A percentile compares a stretch with the other conserved stretches of the same genome.
Conservation (phyloP, 1,140 invertebrate species). For the Brachionus paranguensis region DNA sequence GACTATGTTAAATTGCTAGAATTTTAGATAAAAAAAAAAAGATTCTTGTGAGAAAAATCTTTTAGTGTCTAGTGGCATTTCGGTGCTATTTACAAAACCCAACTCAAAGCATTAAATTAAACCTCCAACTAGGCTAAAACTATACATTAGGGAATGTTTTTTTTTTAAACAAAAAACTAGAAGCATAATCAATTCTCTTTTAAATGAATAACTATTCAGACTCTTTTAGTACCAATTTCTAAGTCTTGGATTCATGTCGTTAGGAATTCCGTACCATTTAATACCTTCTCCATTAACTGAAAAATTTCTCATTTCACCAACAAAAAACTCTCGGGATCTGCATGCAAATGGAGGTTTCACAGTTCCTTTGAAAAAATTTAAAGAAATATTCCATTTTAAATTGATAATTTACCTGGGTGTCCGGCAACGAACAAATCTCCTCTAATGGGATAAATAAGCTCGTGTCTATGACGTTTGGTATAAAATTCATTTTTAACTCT, state of each 20-base stretch:
- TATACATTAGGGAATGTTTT: not conserved
- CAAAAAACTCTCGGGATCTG: conserved; percentile 19
- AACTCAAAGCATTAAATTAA: not conserved
- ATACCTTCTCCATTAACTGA: conserved; percentile 22
- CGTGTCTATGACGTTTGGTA: not conserved
- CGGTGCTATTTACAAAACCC: not conserved
- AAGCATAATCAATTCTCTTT: not conserved
- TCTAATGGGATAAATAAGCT: conserved; percentile 20
- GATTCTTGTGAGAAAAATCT: not conserved
- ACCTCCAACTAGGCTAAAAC: not conserved
- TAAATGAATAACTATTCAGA: not conserved
- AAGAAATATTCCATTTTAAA: not conserved
- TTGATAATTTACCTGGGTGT: not conserved
- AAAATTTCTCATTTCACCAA: conserved; percentile 38
- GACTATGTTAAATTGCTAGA: not conserved
- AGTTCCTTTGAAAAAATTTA: not conserved
- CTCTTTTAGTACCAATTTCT: conserved; percentile 29
- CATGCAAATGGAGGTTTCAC: conserved; percentile 24
- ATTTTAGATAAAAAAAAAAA: not conserved
- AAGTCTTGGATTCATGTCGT: not conserved
- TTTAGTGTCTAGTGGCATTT: not conserved
- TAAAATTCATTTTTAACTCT: conserved; percentile 27
- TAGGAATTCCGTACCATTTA: conserved; percentile 36
- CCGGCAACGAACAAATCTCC: conserved; percentile 35
- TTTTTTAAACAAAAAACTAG: not conserved